These are phyloP conservation scores for Verasper variegatus DNA, from an alignment of 2,113 vertebrate genomes.

Conservation along the genomic window DNA sequence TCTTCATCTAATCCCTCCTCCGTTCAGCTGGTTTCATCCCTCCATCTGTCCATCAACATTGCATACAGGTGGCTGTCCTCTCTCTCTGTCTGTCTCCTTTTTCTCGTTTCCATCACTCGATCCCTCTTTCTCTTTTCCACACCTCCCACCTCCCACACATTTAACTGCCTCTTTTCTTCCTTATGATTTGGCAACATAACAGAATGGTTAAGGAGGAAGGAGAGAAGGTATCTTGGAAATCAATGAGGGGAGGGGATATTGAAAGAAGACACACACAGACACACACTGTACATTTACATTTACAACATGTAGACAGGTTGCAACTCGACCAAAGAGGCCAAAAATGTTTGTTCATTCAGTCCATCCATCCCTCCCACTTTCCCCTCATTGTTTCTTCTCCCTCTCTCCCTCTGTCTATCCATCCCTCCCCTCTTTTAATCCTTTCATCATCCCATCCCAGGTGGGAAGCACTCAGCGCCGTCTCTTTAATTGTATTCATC, in stretches of 20 bases:
- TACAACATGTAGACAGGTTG: constrained; percentile 49
- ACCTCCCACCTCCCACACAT: constrained; percentile 13
- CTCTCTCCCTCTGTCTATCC: constrained; percentile 1
- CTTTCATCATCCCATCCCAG: constrained; percentile 57
- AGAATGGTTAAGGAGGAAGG: constrained; percentile 7
- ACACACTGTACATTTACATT: neutral
- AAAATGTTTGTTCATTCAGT: constrained; percentile 42
- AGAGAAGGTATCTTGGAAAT: neutral
- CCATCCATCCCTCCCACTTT: constrained; percentile 25
- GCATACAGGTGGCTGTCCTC: constrained; percentile 69
- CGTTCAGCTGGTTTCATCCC: constrained; percentile 69
- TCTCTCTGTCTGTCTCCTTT: neutral
- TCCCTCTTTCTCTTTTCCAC: constrained; percentile 9
- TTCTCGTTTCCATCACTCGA: neutral
- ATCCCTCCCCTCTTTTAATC: constrained; percentile 35
- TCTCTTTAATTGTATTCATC: constrained; percentile 80
- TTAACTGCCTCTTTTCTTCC: constrained; percentile 16
- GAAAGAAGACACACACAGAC: constrained; percentile 27
- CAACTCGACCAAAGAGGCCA: constrained; percentile 53
- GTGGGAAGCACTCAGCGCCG: constrained; percentile 74
- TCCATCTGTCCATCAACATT: constrained; percentile 74
- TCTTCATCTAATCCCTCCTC: constrained; percentile 73
- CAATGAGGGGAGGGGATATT: constrained; percentile 9
- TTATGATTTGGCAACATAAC: constrained; percentile 13
- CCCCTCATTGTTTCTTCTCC: neutral